These are phyloP conservation scores for Drosophila dives DNA, from an alignment of 2,888 invertebrate species.

Conservation along the genomic window DNA sequence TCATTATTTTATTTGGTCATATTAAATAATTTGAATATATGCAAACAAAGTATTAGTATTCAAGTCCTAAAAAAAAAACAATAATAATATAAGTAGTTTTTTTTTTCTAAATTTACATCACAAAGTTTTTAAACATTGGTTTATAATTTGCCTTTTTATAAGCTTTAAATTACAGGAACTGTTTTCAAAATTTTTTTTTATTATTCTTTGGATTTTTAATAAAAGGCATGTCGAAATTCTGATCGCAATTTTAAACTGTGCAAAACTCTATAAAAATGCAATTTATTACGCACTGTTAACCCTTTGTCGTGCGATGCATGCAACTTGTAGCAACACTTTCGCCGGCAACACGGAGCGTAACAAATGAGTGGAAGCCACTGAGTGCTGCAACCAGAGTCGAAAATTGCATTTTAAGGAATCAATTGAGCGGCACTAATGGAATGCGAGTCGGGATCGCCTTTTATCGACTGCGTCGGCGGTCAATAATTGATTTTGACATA, in stretches of 20 bases:
- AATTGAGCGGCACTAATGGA: conserved; percentile 74
- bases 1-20: background rate
- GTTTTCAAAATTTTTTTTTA: background rate
- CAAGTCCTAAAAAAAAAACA: background rate
- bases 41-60: background rate
- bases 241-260: background rate
- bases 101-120: background rate
- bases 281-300: conserved; percentile 9
- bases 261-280: background rate
- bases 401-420: conserved; percentile 60
- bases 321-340: conserved; percentile 18
- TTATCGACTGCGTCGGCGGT: conserved; percentile 48
- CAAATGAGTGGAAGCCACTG: conserved; percentile 30
- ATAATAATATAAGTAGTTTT: background rate
- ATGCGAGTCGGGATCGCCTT: conserved; percentile 36
- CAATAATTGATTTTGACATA: conserved; percentile 71
- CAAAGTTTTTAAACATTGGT: background rate
- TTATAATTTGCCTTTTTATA: background rate
- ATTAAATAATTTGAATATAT: background rate
- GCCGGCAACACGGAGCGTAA: conserved; percentile 15
- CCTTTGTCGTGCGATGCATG: conserved; percentile 18
- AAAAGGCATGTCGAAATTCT: background rate
- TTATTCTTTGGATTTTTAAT: background rate
- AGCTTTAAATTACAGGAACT: background rate
- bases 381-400: conserved; percentile 9